These are phyloP conservation scores for Xylota segnis DNA, from an alignment of 2,888 invertebrate genomes.

Conservation along the genomic window DNA sequence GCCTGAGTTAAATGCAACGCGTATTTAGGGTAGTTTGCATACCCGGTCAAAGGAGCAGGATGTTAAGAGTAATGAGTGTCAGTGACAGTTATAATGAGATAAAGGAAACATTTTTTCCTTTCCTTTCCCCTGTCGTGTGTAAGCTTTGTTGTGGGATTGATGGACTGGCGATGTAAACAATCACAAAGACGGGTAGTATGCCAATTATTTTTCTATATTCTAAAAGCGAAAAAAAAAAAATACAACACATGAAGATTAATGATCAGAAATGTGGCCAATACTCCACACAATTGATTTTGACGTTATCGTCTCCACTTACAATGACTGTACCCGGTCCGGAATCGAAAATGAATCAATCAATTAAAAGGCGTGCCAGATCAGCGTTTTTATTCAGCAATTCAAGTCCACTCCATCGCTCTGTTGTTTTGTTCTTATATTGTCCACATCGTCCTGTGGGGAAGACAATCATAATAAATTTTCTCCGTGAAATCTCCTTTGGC, in stretches of 20 bases:
- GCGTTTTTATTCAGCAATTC: conserved; percentile 53
- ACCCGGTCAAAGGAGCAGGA: neutral
- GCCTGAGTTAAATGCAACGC: conserved; percentile 47
- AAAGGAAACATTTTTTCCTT: conserved; percentile 21
- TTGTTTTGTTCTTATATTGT: conserved; percentile 35
- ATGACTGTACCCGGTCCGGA: neutral
- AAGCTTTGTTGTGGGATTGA: conserved; percentile 35
- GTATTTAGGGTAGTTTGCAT: conserved; percentile 37
- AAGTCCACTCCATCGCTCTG: conserved; percentile 4
- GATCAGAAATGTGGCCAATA: conserved; percentile 5
- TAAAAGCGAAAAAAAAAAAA: neutral
- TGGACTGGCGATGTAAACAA: neutral
- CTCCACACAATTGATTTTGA: conserved; percentile 22
- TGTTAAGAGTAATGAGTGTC: conserved; percentile 44
- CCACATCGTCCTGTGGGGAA: conserved; percentile 51
- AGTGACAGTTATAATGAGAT: conserved; percentile 52
- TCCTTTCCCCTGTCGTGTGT: neutral
- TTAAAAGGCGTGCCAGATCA: conserved; percentile 68
- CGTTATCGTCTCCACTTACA: conserved; percentile 12
- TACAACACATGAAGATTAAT: conserved; percentile 16
- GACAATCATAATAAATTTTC: conserved; percentile 76
- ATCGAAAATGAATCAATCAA: conserved; percentile 70
- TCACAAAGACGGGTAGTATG: neutral
- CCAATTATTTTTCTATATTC: neutral
- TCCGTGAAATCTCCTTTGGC: conserved; percentile 73